Evolutionary conservation across 2,113 vertebrate species (phyloP), one percentile per base, ranked within the genome.

Genomic region (Pluvialis apricaria): DNA sequence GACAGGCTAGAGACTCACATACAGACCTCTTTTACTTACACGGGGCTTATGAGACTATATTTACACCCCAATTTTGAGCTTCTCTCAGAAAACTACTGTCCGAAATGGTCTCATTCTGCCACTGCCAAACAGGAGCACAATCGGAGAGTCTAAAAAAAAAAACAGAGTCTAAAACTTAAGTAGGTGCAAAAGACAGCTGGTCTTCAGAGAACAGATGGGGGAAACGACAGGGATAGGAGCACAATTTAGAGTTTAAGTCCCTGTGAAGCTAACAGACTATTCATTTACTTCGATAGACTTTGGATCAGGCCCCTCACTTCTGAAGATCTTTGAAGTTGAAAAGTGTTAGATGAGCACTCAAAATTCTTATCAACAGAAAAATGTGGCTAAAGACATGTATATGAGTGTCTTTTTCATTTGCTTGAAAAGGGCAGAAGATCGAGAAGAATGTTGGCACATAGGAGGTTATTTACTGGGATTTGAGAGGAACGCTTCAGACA

Each of bases 241-340:
- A 93, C 85, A 40, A 73, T 80, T 89, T 69, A 40, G 45, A 82
- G 21, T 49, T n/a, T 24, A 31, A 79, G 62, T 32, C 65, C 42
- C 85, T 84, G n/a, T 84, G 79, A 96, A 91, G 83, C 28, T 11
- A 15, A 62, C 40, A 62, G 68, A n/a, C 36, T 68, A 66, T 26
- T 90, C 81, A 80, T 88, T 69, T 90, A 89, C 83, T 96, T 92
- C 84, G 60, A 44, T 4, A 14, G 68, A 68, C 71, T 85, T 88
- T 34, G 57, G 72, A 92, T 84, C 62, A 71, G 77, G 26, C 10
- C 54, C 11, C 73, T 71, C 42, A 34, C 83, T 89, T 92, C 90
- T 87, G 86, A 96, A 91, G 94, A 86, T 70, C 92, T 94, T 94
- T 95, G 82, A 96, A 96, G 90, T 65, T 57, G 62, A 81, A 76